Evolutionary conservation across 2,888 invertebrate species (phyloP), one percentile per base, ranked within the genome.

Genomic region (Acheta domesticus): DNA sequence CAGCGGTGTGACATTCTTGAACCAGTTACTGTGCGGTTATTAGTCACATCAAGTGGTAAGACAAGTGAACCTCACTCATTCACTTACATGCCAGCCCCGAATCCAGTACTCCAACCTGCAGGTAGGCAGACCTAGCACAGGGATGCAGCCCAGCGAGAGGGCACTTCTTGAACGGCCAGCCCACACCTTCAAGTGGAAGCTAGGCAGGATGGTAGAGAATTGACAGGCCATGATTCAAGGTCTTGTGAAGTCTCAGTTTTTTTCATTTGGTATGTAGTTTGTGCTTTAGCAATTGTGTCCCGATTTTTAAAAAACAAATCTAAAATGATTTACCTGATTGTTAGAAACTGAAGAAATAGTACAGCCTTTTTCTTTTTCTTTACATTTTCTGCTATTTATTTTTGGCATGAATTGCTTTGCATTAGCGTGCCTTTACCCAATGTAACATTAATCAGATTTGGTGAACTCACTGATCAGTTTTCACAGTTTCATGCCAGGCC

Each of bases 1-100:
- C 87, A 88, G 84, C 90, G 91, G 82, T 87, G 90, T 82, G 93
- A 93, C 86, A 89, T 93, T 81, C 81, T 88, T 49, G 94, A 94
- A 86, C 89, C 94, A 19, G 91, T 94, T 82, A 89, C 89, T 84
- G 93, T 95, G 81, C 92, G 93, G 87, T 88, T 96, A 86, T 92
- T 91, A 86, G 93, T 96, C 80, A 90, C 93, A 23, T 95, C 96
- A 76, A 95, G 94, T 85, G 95, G 95, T 84, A 94, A 94, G 88
- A 92, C 92, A 82, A 95, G 95, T 84, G 96, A 96, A 88, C 91
- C 94, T 79, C 96, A 96, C 88, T 89, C 90, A 82, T 96, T 96
- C 89, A 90, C 91, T 85, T 96, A 94, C 89, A 93, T 93, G 81
- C 93, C 94, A 83, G 83, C 84, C 75, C 81, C 84, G 48, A 80